A percentile compares a stretch with the other conserved stretches of the same genome.
Conservation (phyloP, 2,888 invertebrate genomes). For the Epinotia brunnichana region DNA sequence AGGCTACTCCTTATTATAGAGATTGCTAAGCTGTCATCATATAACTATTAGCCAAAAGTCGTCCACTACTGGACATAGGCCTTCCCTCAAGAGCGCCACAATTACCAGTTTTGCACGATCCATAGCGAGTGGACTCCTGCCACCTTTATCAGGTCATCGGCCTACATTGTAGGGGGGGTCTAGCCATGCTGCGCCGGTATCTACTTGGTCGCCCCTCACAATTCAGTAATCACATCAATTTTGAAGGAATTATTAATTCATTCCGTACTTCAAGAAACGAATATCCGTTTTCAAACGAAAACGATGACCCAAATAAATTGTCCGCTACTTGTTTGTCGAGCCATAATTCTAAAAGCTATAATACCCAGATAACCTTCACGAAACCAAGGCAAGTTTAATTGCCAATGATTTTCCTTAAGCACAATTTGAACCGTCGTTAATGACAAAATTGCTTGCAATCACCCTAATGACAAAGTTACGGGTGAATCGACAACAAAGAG, state of each 20-base stretch:
- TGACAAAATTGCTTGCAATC: conserved; percentile 61
- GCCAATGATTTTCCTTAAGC: conserved; percentile 53
- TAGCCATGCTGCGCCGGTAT: too few species aligned
- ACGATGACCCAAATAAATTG: neutral
- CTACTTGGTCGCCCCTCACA: too few species aligned
- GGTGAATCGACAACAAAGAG: conserved; percentile 45
- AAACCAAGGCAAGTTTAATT: conserved; percentile 48
- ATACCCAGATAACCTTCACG: conserved; percentile 29
- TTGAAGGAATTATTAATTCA: neutral
- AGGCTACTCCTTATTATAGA: too few species aligned
- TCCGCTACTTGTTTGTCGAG: neutral
- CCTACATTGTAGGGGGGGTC: too few species aligned
- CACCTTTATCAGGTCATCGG: too few species aligned
- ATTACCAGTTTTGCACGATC: too few species aligned
- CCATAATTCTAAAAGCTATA: conserved; percentile 20
- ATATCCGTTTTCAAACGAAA: neutral
- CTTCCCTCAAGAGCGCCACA: too few species aligned
- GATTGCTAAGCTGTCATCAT: too few species aligned
- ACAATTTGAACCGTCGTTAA: conserved; percentile 57
- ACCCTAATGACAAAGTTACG: conserved; percentile 58
- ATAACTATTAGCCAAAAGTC: too few species aligned
- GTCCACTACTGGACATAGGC: too few species aligned
- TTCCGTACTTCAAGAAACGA: neutral
- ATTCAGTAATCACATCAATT: neutral
- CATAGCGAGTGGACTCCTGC: too few species aligned